These are phyloP conservation scores for Arnoldichthys spilopterus DNA, from an alignment of 2,797 vertebrate genomes.

Conservation along the genomic window DNA sequence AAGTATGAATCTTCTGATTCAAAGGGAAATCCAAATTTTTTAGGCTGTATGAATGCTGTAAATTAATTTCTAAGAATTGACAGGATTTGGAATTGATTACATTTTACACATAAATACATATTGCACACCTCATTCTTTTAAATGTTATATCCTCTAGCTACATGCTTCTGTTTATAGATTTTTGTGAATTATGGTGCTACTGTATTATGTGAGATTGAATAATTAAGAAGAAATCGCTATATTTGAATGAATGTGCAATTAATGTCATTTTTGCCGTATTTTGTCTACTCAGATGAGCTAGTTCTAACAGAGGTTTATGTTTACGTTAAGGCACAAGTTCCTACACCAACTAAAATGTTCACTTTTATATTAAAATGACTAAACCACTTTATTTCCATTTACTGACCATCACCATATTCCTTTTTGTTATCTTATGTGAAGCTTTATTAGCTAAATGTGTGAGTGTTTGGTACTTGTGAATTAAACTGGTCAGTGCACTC, in stretches of 20 bases:
- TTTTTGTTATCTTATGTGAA: neutral
- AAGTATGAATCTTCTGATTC: neutral
- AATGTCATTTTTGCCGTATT: constrained; percentile 83
- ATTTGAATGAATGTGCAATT: constrained; percentile 84
- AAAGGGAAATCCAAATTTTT: neutral
- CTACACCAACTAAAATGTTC: constrained; percentile 24
- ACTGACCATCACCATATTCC: neutral
- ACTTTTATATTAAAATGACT: neutral
- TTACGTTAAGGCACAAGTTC: constrained; percentile 50
- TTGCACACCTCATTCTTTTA: constrained; percentile 58
- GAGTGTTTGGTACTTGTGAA: neutral
- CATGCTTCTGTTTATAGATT: constrained; percentile 53
- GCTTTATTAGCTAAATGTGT: neutral
- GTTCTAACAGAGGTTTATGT: constrained; percentile 13
- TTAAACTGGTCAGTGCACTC: neutral
- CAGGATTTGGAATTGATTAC: constrained; percentile 54
- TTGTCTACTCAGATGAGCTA: constrained; percentile 30
- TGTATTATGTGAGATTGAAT: constrained; percentile 69
- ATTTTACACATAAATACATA: constrained; percentile 34
- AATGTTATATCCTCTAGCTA: constrained; percentile 64
- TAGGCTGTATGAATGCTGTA: constrained; percentile 21
- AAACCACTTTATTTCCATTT: neutral
- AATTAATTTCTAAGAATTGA: constrained; percentile 9
- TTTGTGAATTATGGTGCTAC: constrained; percentile 74
- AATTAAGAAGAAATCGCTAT: constrained; percentile 74